These are phyloP conservation scores for Sturmia bella DNA, from an alignment of 2,888 invertebrate genomes.

Conservation along the genomic window DNA sequence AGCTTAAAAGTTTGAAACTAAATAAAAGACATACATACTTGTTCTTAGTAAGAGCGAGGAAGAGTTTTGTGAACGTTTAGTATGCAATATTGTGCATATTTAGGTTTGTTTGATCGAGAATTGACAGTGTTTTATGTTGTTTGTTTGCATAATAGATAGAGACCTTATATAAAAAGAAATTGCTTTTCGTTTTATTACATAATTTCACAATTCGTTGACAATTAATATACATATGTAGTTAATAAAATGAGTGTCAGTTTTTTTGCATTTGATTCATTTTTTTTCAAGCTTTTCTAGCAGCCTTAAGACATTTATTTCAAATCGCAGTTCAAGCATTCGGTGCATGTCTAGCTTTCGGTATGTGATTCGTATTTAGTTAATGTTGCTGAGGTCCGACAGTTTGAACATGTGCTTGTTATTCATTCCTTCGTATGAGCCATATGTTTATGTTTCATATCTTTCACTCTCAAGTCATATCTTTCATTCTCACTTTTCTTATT, in stretches of 20 bases:
- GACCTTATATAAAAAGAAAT: constrained; percentile 50
- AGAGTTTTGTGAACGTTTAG: constrained; percentile 35
- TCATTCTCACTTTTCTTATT: no score
- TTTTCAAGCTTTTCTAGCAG: constrained; percentile 41
- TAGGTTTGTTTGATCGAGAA: constrained; percentile 42
- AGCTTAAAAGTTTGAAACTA: constrained; percentile 20
- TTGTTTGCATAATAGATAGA: constrained; percentile 15
- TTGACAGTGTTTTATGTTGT: constrained; percentile 57
- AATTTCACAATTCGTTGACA: constrained; percentile 71
- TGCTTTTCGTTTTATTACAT: constrained; percentile 56
- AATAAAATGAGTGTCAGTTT: constrained; percentile 24
- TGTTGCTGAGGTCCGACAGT: neutral
- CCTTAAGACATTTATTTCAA: constrained; percentile 52
- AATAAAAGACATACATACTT: constrained; percentile 2
- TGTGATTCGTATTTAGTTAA: neutral
- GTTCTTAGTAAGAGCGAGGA: constrained; percentile 23
- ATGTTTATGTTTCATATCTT: no score
- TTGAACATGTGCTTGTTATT: no score
- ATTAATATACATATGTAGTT: constrained; percentile 25
- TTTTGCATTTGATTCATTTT: constrained; percentile 7
- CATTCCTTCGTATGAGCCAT: no score
- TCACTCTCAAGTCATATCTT: no score
- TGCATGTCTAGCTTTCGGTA: constrained; percentile 29
- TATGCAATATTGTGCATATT: constrained; percentile 9
- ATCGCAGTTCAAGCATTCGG: constrained; percentile 56